These are phyloP conservation scores for Argyresthia albistria DNA, from an alignment of 2,888 invertebrate species.

Conservation along the genomic window DNA sequence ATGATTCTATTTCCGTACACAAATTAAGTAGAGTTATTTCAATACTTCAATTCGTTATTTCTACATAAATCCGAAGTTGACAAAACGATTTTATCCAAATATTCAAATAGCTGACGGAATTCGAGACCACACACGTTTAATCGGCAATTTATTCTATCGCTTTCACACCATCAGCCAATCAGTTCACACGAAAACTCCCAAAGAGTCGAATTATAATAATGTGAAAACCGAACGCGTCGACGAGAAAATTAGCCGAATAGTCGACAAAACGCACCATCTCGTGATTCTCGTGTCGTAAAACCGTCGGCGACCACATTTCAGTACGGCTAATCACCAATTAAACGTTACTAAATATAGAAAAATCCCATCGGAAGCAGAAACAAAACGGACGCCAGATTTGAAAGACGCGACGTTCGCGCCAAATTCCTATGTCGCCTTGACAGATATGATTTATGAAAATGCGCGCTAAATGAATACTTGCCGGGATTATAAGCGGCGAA, in stretches of 20 bases:
- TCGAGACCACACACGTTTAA: background rate
- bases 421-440: conserved; percentile 48
- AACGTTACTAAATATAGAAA: conserved; percentile 30
- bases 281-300: conserved; percentile 26
- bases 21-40: background rate
- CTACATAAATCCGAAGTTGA: background rate
- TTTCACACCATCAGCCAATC: conserved; percentile 15
- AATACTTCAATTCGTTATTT: no score
- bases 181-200: conserved; percentile 15
- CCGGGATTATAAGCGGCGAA: conserved; percentile 36
- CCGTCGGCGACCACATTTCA: conserved; percentile 32
- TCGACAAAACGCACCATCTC: conserved; percentile 11
- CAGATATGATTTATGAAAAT: conserved; percentile 45
- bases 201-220: background rate
- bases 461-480: conserved; percentile 33
- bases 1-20: background rate
- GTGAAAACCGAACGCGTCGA: background rate
- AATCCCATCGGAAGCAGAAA: conserved; percentile 7
- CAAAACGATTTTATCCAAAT: background rate
- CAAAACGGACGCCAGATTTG: conserved; percentile 9
- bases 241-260: background rate
- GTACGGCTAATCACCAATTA: conserved; percentile 36
- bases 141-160: conserved; percentile 1
- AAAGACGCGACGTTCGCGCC: conserved; percentile 39
- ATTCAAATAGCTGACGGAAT: background rate